Evolutionary conservation across 2,888 invertebrate genomes (phyloP), one percentile per base, ranked within the genome.

Genomic region (Chalcis sispes): DNA sequence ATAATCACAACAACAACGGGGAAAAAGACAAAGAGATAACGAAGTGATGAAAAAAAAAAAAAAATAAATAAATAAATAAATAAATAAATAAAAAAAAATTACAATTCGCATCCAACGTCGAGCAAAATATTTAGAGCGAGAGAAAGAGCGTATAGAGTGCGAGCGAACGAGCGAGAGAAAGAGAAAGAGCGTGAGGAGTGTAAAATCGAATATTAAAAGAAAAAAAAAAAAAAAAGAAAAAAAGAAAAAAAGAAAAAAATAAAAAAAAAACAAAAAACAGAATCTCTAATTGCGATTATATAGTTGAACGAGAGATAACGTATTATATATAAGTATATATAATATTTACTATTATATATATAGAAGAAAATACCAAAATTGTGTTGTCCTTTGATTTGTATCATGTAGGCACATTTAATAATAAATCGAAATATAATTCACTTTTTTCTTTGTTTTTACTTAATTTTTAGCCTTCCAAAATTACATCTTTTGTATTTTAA

Each of bases 371-470:
- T 84, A 85, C 82, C 81, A 81, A 84, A 82, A 84, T 86, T 87
- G 85, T 87, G 86, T 85, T 86, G 82, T 86, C 82, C 83, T 82
- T 82, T 86, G 80, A 84, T 87, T 87, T 86, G 85, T 88, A 87
- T 86, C 84, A 83, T 83, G 86, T 87, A 88, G 86, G 82, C 84
- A 87, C 83, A 82, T 86, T 87, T 85, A 87, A 86, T 86, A 86
- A 88, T 87, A 87, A 88, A 88, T 86, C 80, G 82, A 85, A 87
- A 85, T 84, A 86, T 46, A 69, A 70, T 69, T 66, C 15, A 59
- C n/a, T 58, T 46, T 54, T n/a, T 20, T n/a, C 8, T 46, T 25
- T 46, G 15, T 40, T 23, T 10, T 20, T 66, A 52, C 10, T 67
- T 56, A 52, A 42, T 27, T 15, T 8, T 61, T n/a, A 20, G 7